Conservation (phyloP, 2,113 vertebrate species). For the Bostrychus sinensis region DNA sequence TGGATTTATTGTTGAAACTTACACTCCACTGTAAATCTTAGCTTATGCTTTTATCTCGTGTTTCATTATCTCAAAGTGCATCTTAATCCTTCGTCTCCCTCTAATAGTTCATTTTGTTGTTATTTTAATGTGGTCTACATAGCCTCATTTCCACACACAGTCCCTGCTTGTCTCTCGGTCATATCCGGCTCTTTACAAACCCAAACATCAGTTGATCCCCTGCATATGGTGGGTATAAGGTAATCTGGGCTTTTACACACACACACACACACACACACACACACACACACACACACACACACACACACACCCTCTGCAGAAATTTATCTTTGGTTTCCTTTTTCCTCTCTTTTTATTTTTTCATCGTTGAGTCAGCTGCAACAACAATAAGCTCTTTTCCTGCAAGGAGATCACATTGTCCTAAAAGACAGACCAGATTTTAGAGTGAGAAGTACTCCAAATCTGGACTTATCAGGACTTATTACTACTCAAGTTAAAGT, state of each 20-base stretch:
- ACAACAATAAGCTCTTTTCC: conserved; percentile 64
- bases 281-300: conserved; percentile 52
- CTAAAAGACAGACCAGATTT: conserved; percentile 4
- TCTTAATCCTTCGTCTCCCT: neutral
- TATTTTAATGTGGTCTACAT: conserved; percentile 19
- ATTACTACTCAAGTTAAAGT: no score
- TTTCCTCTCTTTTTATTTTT: conserved; percentile 5
- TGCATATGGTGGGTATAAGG: conserved; percentile 43
- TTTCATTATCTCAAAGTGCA: conserved; percentile 20
- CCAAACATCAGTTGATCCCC: conserved; percentile 67
- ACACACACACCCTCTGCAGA: conserved; percentile 44
- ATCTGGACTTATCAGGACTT: no score
- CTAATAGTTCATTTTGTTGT: conserved; percentile 22
- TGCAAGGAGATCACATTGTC: conserved; percentile 41
- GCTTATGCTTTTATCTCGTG: neutral
- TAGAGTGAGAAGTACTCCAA: neutral
- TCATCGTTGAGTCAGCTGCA: conserved; percentile 60
- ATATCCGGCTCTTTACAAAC: conserved; percentile 53
- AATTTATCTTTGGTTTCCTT: conserved; percentile 60
- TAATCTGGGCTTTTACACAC: conserved; percentile 50
- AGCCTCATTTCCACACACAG: conserved; percentile 1
- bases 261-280: conserved; percentile 38
- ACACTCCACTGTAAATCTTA: neutral
- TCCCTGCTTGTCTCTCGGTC: conserved; percentile 35
- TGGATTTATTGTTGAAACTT: neutral